These are phyloP conservation scores for Loripinus fragilis DNA, from an alignment of 2,888 invertebrate genomes.

Conservation along the genomic window DNA sequence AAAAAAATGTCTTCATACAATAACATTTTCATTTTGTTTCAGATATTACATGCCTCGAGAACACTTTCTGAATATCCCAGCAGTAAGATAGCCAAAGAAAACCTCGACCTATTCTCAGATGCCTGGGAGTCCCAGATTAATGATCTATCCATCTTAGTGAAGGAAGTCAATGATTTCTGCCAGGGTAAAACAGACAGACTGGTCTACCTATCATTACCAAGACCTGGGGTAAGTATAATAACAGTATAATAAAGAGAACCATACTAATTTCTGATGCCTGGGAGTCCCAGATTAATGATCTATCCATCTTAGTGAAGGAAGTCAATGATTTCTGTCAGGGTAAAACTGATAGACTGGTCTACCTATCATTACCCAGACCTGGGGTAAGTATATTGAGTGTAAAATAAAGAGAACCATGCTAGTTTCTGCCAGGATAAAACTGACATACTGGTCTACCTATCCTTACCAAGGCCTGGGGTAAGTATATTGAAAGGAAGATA, in stretches of 20 bases:
- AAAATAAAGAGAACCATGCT: constrained; percentile 98
- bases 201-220: constrained; percentile 96
- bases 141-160: constrained; percentile 95
- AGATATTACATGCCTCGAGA: constrained; percentile 95
- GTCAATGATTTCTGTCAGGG: constrained; percentile 90
- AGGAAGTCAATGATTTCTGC: constrained; percentile 92
- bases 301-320: constrained; percentile 95
- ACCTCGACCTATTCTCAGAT: constrained; percentile 89
- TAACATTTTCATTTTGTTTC: too few relatives aligned
- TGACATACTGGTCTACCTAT: constrained; percentile 94
- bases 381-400: constrained; percentile 91
- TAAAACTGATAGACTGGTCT: constrained; percentile 91
- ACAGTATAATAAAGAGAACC: constrained; percentile 98
- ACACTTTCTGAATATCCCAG: constrained; percentile 95
- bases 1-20: too few relatives aligned
- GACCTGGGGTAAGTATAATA: constrained; percentile 91
- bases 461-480: constrained; percentile 97
- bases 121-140: constrained; percentile 95
- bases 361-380: constrained; percentile 96
- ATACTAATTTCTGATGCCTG: constrained; percentile 88
- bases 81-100: constrained; percentile 98
- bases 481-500: too few relatives aligned
- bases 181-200: constrained; percentile 89
- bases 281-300: constrained; percentile 96
- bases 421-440: constrained; percentile 88